Percentiles rank a stretch among this genome's conserved stretches.
Conservation (phyloP, 64 coral and sea anemone species). For the Actinia equina region DNA sequence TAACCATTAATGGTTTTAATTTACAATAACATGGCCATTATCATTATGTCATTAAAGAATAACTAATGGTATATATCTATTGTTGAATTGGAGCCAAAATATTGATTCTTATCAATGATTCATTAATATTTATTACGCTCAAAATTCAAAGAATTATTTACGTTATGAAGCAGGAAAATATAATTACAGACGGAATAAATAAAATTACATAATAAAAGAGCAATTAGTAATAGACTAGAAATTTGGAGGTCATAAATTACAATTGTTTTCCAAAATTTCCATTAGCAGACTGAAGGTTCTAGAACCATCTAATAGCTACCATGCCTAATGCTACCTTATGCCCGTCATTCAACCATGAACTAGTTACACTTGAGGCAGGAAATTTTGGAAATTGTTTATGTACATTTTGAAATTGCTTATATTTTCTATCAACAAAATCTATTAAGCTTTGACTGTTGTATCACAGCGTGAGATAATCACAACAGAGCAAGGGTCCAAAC, state of each 20-base stretch:
- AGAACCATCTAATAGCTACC: not conserved
- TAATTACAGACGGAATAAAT: not conserved
- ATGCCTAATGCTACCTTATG: no score
- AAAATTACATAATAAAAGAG: not conserved
- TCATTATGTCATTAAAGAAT: not conserved
- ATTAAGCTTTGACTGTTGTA: no score
- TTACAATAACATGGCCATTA: no score
- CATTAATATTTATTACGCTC: not conserved
- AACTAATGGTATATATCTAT: not conserved
- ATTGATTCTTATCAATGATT: not conserved
- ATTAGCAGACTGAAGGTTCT: not conserved
- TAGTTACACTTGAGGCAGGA: no score
- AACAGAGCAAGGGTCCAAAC: no score
- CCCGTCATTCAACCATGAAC: no score
- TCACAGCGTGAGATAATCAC: no score
- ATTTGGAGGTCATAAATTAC: not conserved
- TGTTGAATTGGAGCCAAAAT: not conserved
- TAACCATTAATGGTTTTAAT: no score
- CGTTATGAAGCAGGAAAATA: not conserved
- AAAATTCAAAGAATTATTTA: not conserved
- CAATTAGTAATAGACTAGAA: not conserved
- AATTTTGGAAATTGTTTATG: no score
- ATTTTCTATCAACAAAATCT: no score
- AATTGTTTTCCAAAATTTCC: not conserved
- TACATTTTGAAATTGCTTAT: no score